phyloP scores from a whole-genome alignment of 2,797 vertebrate species.

The Xenopus petersii region DNA sequence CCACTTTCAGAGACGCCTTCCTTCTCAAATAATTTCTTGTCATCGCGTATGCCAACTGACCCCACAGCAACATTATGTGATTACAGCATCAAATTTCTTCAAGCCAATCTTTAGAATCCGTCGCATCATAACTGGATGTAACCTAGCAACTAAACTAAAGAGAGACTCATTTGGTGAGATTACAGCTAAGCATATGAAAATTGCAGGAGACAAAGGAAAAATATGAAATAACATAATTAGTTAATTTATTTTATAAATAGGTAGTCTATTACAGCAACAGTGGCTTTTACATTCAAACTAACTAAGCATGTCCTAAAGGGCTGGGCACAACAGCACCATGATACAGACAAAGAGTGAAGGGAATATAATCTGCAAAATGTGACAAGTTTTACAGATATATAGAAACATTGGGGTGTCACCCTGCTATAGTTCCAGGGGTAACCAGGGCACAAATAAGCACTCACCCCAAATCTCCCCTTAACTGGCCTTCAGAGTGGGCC shows the following conservation, averaged over 20 bases:
- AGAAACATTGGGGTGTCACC: too few relatives aligned
- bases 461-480: too few relatives aligned
- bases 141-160: conserved; percentile 43
- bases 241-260: conserved; percentile 25
- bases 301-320: conserved; percentile 17
- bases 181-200: conserved; percentile 38
- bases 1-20: conserved; percentile 7
- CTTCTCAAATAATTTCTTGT: conserved; percentile 20
- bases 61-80: conserved; percentile 42
- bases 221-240: conserved; percentile 25
- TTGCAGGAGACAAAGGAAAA: conserved; percentile 23
- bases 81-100: conserved; percentile 35
- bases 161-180: conserved; percentile 24
- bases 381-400: too few relatives aligned
- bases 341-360: conserved; percentile 33
- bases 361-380: conserved; percentile 4
- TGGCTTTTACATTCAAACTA: conserved; percentile 25
- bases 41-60: conserved; percentile 31
- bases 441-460: too few relatives aligned
- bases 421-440: too few relatives aligned
- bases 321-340: conserved; percentile 31
- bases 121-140: conserved; percentile 32
- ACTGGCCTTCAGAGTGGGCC: too few relatives aligned
- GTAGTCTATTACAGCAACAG: conserved; percentile 2
- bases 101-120: conserved; percentile 30